A percentile compares a stretch with the other conserved stretches of the same genome.
phyloP scores from a whole-genome alignment of 2,888 invertebrate species.

The Octodonta nipae region DNA sequence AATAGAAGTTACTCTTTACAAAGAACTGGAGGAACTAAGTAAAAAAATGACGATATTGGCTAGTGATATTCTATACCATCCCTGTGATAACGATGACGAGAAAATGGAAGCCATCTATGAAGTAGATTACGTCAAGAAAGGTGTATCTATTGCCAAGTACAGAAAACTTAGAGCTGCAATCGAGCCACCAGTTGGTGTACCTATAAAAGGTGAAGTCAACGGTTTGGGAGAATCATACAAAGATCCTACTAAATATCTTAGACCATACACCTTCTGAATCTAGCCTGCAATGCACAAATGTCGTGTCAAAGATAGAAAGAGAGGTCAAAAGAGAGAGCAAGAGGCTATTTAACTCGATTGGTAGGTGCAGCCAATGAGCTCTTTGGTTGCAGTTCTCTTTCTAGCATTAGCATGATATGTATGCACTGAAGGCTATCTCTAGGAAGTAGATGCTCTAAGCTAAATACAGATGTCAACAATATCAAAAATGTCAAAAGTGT shows the following conservation, averaged over 20 bases:
- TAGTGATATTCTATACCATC: constrained; percentile 49
- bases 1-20: constrained; percentile 45
- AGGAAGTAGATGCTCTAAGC: too few species aligned
- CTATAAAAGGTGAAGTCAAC: constrained; percentile 42
- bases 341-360: too few species aligned
- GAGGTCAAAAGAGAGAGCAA: too few species aligned
- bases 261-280: too few species aligned
- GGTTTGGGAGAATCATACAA: constrained; percentile 47
- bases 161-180: constrained; percentile 45
- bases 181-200: constrained; percentile 45
- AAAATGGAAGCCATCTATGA: constrained; percentile 51
- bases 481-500: too few species aligned
- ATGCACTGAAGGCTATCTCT: too few species aligned
- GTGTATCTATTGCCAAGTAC: constrained; percentile 44
- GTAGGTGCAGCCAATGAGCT: too few species aligned
- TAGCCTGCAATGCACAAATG: too few species aligned
- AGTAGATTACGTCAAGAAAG: constrained; percentile 46
- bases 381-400: too few species aligned
- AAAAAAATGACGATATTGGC: constrained; percentile 44
- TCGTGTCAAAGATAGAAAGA: too few species aligned
- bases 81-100: constrained; percentile 47
- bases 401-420: too few species aligned
- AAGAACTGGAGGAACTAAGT: constrained; percentile 41
- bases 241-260: constrained; percentile 50
- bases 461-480: too few species aligned